phyloP scores from a whole-genome alignment of 2,888 invertebrate species.

The Dasypogon diadema region DNA sequence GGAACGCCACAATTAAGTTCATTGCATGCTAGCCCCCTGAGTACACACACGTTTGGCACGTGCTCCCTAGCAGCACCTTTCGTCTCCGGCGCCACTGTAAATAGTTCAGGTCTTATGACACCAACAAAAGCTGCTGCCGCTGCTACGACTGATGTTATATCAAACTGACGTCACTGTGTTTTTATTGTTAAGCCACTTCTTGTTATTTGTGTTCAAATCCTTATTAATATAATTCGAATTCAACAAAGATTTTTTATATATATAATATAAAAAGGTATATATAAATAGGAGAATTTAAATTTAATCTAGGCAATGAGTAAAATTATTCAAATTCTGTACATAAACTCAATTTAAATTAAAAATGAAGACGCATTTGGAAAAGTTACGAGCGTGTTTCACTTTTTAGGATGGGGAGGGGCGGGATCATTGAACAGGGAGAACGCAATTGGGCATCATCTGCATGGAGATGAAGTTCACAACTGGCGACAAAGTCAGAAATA shows the following conservation, averaged over 20 bases:
- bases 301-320: conserved; percentile 40
- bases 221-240: conserved; percentile 47
- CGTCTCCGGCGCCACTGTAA: conserved; percentile 55
- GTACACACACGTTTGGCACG: conserved; percentile 66
- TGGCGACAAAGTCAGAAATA: too few species aligned
- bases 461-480: too few species aligned
- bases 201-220: conserved; percentile 49
- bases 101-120: conserved; percentile 47
- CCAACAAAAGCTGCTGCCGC: conserved; percentile 51
- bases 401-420: too few species aligned
- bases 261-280: conserved; percentile 29
- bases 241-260: conserved; percentile 45
- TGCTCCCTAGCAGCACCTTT: conserved; percentile 65
- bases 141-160: conserved; percentile 53
- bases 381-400: conserved; percentile 5
- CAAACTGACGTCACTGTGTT: conserved; percentile 56
- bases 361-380: conserved; percentile 38
- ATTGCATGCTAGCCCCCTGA: conserved; percentile 58
- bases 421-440: too few species aligned
- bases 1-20: conserved; percentile 29
- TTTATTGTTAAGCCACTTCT: conserved; percentile 46
- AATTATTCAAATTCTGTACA: conserved; percentile 35
- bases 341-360: conserved; percentile 42
- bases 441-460: too few species aligned
- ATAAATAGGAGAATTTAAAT: conserved; percentile 33